Conservation (phyloP, 2,888 invertebrate genomes). For the Cheilosia soror region DNA sequence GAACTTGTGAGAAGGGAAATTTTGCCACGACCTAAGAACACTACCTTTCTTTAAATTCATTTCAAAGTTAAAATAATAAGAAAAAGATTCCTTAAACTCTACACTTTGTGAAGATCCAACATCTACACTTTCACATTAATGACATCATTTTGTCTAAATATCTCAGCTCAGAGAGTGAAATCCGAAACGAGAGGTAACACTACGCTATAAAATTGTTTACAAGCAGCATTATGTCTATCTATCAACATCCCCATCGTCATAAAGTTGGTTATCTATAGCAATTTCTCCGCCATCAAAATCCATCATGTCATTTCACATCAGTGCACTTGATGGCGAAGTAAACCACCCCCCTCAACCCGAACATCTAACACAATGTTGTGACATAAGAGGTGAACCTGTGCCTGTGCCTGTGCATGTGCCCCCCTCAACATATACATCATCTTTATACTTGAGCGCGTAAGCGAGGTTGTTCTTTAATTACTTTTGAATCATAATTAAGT, state of each 20-base stretch:
- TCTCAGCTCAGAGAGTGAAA: neutral
- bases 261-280: constrained; percentile 26
- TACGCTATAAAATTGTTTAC: neutral
- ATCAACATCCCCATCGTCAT: neutral
- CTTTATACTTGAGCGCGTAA: constrained; percentile 15
- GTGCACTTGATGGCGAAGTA: constrained; percentile 62
- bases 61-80: no score
- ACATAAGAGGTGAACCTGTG: constrained; percentile 21
- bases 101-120: no score
- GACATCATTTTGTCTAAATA: no score
- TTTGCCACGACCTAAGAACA: no score
- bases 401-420: neutral
- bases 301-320: constrained; percentile 68
- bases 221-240: neutral
- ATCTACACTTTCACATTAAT: no score
- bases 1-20: no score
- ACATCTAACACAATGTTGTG: constrained; percentile 35
- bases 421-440: neutral
- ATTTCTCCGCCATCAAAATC: constrained; percentile 69
- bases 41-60: no score
- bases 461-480: constrained; percentile 62
- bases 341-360: constrained; percentile 27
- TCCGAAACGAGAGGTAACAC: neutral
- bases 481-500: constrained; percentile 74
- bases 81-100: no score